Base-by-base conservation (phyloP, 2,113 vertebrate species). In the Oncorhynchus keta region DNA sequence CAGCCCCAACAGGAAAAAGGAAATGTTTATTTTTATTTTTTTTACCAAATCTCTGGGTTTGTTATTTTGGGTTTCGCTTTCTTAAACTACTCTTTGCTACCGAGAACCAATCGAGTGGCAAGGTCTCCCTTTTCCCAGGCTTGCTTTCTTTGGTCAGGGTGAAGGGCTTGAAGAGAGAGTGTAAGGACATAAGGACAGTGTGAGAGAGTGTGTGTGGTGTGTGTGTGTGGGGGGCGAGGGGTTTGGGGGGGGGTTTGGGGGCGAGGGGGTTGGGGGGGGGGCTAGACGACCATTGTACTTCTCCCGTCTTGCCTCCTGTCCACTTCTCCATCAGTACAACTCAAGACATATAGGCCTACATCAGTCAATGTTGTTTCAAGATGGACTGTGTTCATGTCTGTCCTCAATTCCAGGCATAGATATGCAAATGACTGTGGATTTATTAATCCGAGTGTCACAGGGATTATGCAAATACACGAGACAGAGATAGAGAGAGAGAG, bases 401-500 rank as follows among this genome's bases (percentile, higher is more conserved):
- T 87, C 86, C 85, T 91, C 76, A 87, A 78, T 91, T 88, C 84
- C 88, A 83, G 82, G 72, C 84, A 76, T 73, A 88, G 83, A 91
- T 90, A 90, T 91, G 88, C 88, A 92, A 90, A 92, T 91, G 70
- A 70, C 74, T 67, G 70, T 28, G 70, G 76, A 90, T 84, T 91
- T 91, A 90, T 88, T 90, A 91, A 90, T 92, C 88, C 65, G 73
- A 81, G 87, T 86, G 86, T 91, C 87, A 85, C 80, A 85, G 84
- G 85, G 89, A 92, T 92, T 92, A 92, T 92, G 90, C 88, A 91
- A 92, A 92, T 90, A 57, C 84, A 79, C 68, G 65, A 81, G 35
- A n/a, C 24, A 79, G 84, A 73, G 82, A 77, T 81, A 76, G 81
- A 69, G n/a, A 39, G 68, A 9, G 57, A 85, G 30, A 32, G 30